Evolutionary conservation across 2,113 vertebrate species (phyloP).

Genomic region (Motacilla alba): DNA sequence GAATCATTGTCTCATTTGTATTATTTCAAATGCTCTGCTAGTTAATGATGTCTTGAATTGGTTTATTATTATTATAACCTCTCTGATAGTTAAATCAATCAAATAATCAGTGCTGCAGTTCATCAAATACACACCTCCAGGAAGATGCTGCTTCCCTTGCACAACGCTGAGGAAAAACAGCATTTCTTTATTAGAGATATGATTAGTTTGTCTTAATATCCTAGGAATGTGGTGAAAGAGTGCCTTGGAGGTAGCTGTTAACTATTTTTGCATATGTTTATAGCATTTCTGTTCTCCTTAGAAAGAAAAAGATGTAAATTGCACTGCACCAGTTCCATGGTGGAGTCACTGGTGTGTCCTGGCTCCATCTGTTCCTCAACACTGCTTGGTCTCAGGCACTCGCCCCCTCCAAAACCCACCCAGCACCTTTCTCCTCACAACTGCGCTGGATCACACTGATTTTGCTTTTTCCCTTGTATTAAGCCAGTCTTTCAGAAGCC

Average conservation of each 20-base stretch:
- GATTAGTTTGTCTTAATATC: neutral
- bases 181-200: neutral
- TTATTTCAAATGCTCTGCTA: conserved; percentile 1
- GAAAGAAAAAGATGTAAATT: neutral
- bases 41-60: conserved; percentile 33
- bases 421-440: neutral
- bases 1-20: conserved; percentile 24
- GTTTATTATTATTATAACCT: conserved; percentile 50
- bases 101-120: conserved; percentile 27
- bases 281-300: neutral
- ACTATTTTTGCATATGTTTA: neutral
- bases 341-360: neutral
- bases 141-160: neutral
- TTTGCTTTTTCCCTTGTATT: neutral
- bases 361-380: neutral
- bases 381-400: neutral
- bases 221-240: neutral
- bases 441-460: neutral
- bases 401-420: neutral
- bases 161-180: neutral
- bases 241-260: neutral
- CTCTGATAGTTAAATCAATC: conserved; percentile 49
- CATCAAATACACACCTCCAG: neutral
- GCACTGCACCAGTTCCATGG: neutral
- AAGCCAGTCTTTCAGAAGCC: neutral